Percentiles rank a stretch among this genome's conserved stretches.
Conservation (phyloP, 30 jellyfish, hydroid and myxozoan genomes). For the Hydractinia echinata region DNA sequence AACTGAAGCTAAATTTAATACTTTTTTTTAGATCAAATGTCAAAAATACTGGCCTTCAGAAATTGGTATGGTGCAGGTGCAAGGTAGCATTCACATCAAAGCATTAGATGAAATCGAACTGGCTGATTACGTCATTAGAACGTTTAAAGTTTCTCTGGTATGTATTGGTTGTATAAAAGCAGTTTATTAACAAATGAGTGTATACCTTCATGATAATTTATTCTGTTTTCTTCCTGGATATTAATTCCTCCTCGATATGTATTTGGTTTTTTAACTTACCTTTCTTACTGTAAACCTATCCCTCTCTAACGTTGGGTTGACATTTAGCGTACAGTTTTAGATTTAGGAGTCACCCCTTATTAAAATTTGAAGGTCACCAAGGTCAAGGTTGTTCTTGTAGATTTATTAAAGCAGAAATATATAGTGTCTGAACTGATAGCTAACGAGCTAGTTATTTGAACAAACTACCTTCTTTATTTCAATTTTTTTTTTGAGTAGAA, state of each 20-base stretch:
- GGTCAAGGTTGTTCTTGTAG: too few relatives aligned
- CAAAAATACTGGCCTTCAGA: conserved; percentile 93
- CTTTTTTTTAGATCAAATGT: conserved; percentile 62
- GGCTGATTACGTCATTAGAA: conserved; percentile 79
- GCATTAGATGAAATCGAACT: conserved; percentile 81
- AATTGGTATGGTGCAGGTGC: conserved; percentile 44
- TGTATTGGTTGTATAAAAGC: background rate
- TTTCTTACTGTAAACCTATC: too few relatives aligned
- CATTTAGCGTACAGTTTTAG: too few relatives aligned
- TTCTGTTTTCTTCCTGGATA: background rate
- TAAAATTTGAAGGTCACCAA: too few relatives aligned
- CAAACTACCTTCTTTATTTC: background rate
- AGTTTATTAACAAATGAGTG: background rate
- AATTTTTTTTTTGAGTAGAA: background rate
- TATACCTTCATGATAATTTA: background rate
- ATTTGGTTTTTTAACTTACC: too few relatives aligned
- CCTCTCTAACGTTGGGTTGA: too few relatives aligned
- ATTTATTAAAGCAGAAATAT: too few relatives aligned
- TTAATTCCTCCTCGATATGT: too few relatives aligned
- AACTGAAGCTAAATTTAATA: background rate
- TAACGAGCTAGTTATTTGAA: background rate
- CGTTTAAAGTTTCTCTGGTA: conserved; percentile 67
- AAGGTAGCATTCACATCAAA: conserved; percentile 66
- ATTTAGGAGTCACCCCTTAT: too few relatives aligned
- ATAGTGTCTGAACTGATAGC: too few relatives aligned